A percentile compares a stretch with the other conserved stretches of the same genome.
Evolutionary conservation across 2,113 vertebrate genomes (phyloP).

Genomic region (Forbesichthys papilliferus): DNA sequence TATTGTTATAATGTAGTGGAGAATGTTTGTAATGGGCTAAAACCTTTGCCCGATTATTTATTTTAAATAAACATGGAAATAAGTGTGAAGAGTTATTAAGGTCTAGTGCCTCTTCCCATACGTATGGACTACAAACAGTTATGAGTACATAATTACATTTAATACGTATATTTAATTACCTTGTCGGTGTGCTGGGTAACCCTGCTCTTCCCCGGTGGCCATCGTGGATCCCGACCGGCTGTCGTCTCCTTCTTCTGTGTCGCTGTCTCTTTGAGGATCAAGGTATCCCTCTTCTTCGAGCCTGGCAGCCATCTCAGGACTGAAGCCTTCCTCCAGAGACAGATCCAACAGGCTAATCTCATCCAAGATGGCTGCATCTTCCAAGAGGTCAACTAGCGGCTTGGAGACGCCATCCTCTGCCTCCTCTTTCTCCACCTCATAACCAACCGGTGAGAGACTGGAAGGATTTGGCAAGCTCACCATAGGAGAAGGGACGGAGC

Average conservation of each 20-base stretch:
- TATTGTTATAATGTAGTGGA: too few relatives aligned
- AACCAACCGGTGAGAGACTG: constrained; percentile 16
- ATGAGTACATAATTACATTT: neutral
- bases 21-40: too few relatives aligned
- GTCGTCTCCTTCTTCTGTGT: neutral
- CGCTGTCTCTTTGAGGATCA: neutral
- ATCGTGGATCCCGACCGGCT: neutral
- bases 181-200: constrained; percentile 15
- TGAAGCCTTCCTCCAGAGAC: constrained; percentile 86
- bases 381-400: constrained; percentile 82
- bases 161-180: constrained; percentile 17
- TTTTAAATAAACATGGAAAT: too few relatives aligned
- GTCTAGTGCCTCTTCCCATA: neutral
- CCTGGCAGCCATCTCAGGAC: constrained; percentile 81
- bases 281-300: constrained; percentile 77
- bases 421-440: constrained; percentile 27
- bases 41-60: too few relatives aligned
- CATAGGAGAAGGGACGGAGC: neutral
- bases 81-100: too few relatives aligned
- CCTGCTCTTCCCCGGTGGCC: constrained; percentile 5
- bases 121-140: neutral
- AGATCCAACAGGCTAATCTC: constrained; percentile 88
- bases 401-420: constrained; percentile 69
- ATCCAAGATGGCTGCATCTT: constrained; percentile 85
- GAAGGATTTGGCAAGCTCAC: neutral